Evolutionary conservation across 2,113 vertebrate genomes (phyloP).

Genomic region (Nannospalax galili): DNA sequence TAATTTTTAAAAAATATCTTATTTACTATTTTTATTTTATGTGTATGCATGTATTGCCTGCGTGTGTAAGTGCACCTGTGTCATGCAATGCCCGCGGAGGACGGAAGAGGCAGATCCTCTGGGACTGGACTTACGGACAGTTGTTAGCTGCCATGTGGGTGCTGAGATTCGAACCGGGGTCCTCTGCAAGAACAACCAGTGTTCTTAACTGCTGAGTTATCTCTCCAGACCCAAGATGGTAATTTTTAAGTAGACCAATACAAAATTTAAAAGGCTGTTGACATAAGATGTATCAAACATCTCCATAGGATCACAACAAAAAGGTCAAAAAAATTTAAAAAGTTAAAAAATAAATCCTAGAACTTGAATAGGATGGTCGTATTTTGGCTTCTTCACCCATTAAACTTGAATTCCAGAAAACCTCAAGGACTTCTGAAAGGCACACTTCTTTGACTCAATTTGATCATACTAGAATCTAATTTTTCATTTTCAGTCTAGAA

Average conservation of each 20-base stretch:
- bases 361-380: background rate
- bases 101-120: no score
- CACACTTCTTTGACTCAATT: background rate
- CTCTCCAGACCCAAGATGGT: background rate
- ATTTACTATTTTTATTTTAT: background rate
- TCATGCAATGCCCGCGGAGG: no score
- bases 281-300: constrained; percentile 12
- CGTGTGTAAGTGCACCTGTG: no score
- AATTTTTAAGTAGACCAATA: constrained; percentile 22
- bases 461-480: background rate
- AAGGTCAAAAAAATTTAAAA: background rate
- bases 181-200: no score
- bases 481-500: constrained; percentile 24
- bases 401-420: background rate
- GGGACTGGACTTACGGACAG: no score
- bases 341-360: background rate
- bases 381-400: background rate
- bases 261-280: background rate
- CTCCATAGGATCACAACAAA: background rate
- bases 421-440: background rate
- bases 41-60: no score
- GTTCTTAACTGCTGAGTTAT: no score
- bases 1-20: constrained; percentile 50
- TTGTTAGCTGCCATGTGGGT: no score
- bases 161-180: no score